Conservation (phyloP, 2,113 vertebrate genomes). For the Rhinoderma darwinii region DNA sequence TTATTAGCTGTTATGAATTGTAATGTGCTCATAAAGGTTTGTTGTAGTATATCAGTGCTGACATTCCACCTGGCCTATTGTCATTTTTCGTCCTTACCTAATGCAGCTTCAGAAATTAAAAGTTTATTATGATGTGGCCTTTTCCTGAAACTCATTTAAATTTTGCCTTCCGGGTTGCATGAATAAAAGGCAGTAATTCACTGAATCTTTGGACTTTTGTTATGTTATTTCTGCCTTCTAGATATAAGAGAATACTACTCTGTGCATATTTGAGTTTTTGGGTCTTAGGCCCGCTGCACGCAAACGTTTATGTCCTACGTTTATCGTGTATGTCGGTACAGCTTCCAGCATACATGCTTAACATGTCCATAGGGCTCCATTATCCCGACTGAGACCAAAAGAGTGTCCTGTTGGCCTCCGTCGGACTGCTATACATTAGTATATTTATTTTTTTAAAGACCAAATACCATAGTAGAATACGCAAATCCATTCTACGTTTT, state of each 20-base stretch:
- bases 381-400: too few relatives aligned
- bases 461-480: too few relatives aligned
- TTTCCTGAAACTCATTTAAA: constrained; percentile 71
- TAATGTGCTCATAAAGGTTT: constrained; percentile 79
- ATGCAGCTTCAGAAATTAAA: constrained; percentile 72
- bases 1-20: constrained; percentile 77
- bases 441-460: too few relatives aligned
- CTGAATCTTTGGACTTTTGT: constrained; percentile 45
- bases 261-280: background rate
- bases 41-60: constrained; percentile 77
- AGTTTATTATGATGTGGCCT: constrained; percentile 71
- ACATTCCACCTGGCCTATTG: constrained; percentile 77
- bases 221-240: background rate
- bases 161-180: constrained; percentile 68
- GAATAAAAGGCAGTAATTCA: constrained; percentile 66
- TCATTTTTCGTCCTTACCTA: constrained; percentile 70
- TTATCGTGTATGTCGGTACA: too few relatives aligned
- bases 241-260: background rate
- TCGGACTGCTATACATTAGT: too few relatives aligned
- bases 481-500: too few relatives aligned
- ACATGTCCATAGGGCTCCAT: too few relatives aligned
- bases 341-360: too few relatives aligned
- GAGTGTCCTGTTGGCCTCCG: too few relatives aligned
- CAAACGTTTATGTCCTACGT: too few relatives aligned
- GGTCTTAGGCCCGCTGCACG: too few relatives aligned